phyloP scores from a whole-genome alignment of 2,113 vertebrate species.

The Chelonoidis abingdonii region DNA sequence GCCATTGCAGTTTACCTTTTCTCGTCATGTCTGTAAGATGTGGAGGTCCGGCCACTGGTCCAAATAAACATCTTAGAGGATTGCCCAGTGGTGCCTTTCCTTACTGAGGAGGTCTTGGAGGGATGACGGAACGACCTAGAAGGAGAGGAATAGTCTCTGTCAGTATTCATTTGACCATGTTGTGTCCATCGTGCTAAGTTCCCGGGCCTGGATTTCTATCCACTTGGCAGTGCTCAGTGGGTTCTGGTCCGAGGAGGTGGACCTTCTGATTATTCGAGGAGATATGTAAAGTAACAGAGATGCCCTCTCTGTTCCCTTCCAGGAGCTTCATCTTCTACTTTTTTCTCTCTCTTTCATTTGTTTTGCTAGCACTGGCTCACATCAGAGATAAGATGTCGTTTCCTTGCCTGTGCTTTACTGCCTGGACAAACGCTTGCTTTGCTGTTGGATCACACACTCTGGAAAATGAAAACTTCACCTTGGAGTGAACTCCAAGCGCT shows the following conservation, averaged over 20 bases:
- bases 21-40: conserved; percentile 84
- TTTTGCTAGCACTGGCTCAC: not conserved
- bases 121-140: conserved; percentile 85
- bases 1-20: conserved; percentile 84
- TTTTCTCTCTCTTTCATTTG: not conserved
- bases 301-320: not conserved
- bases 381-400: not conserved
- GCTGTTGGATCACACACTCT: not conserved
- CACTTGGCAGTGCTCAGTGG: not conserved
- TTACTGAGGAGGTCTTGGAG: conserved; percentile 73
- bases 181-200: not conserved
- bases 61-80: conserved; percentile 94
- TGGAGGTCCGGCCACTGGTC: conserved; percentile 86
- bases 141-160: conserved; percentile 72
- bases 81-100: conserved; percentile 76
- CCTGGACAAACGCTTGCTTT: not conserved
- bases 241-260: not conserved
- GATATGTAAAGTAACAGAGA: conserved; percentile 14
- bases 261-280: not conserved
- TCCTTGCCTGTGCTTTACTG: not conserved
- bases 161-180: conserved; percentile 36
- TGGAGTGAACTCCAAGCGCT: not conserved
- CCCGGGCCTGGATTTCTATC: not conserved
- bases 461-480: not conserved
- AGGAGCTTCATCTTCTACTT: not conserved